Conservation (phyloP, 1,140 invertebrate species). For the Atta cephalotes region DNA sequence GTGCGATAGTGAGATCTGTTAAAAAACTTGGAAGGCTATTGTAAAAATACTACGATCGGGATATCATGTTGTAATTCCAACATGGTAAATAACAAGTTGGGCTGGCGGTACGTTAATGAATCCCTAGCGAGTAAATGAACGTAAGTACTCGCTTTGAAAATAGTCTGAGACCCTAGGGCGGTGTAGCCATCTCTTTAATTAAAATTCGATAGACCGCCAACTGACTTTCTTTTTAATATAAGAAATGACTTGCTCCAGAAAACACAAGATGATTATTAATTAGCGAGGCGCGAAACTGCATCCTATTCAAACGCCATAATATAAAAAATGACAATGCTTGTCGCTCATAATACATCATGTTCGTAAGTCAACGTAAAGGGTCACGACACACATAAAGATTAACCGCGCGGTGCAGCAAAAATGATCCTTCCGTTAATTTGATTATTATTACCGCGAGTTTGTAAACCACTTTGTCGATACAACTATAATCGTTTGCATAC, state of each 20-base stretch:
- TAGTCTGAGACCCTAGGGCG: slow-evolving; percentile 3
- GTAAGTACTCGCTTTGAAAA: slow-evolving; percentile 35
- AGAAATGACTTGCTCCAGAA: background rate
- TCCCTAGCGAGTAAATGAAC: slow-evolving; percentile 13
- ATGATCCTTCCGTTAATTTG: slow-evolving; percentile 33
- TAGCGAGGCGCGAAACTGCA: background rate
- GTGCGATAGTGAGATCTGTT: background rate
- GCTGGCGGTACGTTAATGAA: slow-evolving; percentile 33
- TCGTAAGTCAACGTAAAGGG: background rate
- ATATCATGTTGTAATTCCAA: slow-evolving; percentile 35
- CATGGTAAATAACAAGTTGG: slow-evolving; percentile 37
- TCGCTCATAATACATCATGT: background rate
- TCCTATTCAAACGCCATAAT: background rate
- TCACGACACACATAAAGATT: slow-evolving; percentile 26
- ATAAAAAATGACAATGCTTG: background rate
- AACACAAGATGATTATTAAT: background rate
- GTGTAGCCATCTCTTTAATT: slow-evolving; percentile 36
- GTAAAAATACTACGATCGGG: slow-evolving; percentile 28
- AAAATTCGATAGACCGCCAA: slow-evolving; percentile 22
- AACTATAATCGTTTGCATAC: slow-evolving; percentile 5
- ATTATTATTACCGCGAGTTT: slow-evolving; percentile 24
- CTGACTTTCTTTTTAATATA: background rate
- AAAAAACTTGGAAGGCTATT: slow-evolving; percentile 25
- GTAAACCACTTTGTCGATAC: slow-evolving; percentile 34
- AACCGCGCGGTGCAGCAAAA: background rate